Evolutionary conservation across 2,113 vertebrate genomes (phyloP).

Genomic region (Erythrocercus mccallii): DNA sequence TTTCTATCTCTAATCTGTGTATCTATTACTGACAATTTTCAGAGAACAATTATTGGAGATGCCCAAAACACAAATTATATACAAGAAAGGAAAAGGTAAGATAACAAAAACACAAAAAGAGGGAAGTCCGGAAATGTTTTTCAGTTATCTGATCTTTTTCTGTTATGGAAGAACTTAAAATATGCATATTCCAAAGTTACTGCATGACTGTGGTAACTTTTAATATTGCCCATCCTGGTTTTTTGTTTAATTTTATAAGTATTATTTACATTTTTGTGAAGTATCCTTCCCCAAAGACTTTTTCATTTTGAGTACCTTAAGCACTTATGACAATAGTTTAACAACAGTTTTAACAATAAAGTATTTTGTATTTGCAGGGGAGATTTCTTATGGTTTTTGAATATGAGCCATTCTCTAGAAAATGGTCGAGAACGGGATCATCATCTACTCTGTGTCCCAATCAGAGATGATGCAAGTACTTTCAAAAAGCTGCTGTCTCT

Average conservation of each 20-base stretch:
- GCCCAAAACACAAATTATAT: not conserved
- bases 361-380: not conserved
- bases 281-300: not conserved
- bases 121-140: not conserved
- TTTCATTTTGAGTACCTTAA: not conserved
- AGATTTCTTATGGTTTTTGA: not conserved
- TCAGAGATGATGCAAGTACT: not conserved
- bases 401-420: not conserved
- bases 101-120: not conserved
- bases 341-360: not conserved
- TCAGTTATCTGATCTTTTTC: not conserved
- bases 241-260: not conserved
- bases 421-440: not conserved
- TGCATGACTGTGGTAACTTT: not conserved
- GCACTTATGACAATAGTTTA: not conserved
- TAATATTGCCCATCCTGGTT: accelerated
- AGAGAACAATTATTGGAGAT: not conserved
- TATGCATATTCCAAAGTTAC: not conserved
- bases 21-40: not conserved
- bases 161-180: not conserved
- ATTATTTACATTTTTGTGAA: not conserved
- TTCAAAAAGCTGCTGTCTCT: not conserved
- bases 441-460: not conserved
- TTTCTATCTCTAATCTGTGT: not conserved
- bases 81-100: not conserved